Evolutionary conservation across 1,140 invertebrate species (phyloP).

Genomic region (Drosophila saltans): DNA sequence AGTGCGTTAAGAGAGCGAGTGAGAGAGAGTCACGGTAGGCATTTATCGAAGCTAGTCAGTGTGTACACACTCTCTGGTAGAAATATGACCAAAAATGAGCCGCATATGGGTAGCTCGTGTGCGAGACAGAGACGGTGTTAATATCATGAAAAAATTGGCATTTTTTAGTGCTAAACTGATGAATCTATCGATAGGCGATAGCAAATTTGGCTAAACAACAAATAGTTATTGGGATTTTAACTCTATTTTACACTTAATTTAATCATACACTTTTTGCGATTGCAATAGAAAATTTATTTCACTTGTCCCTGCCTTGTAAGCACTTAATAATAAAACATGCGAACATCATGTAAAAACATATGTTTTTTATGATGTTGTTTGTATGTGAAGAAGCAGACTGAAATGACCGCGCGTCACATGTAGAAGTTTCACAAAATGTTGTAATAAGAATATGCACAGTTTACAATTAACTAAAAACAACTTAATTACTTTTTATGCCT

Average conservation of each 20-base stretch:
- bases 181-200: not conserved
- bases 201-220: not conserved
- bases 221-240: slow-evolving; percentile 2
- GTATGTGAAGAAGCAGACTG: not conserved
- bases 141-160: not conserved
- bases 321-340: not conserved
- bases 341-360: not conserved
- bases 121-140: not conserved
- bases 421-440: slow-evolving; percentile 46
- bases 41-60: slow-evolving; percentile 26
- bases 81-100: slow-evolving; percentile 64
- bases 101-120: slow-evolving; percentile 26
- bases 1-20: slow-evolving; percentile 52
- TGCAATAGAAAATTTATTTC: not conserved
- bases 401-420: slow-evolving; percentile 10
- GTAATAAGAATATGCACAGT: slow-evolving; percentile 4
- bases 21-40: slow-evolving; percentile 33
- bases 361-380: not conserved
- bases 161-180: not conserved
- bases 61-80: slow-evolving; percentile 39
- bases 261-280: not conserved
- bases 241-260: not conserved
- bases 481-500: not conserved
- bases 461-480: not conserved
- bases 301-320: not conserved